Conservation (phyloP, 2,888 invertebrate species). For the Lepidonotus clava region DNA sequence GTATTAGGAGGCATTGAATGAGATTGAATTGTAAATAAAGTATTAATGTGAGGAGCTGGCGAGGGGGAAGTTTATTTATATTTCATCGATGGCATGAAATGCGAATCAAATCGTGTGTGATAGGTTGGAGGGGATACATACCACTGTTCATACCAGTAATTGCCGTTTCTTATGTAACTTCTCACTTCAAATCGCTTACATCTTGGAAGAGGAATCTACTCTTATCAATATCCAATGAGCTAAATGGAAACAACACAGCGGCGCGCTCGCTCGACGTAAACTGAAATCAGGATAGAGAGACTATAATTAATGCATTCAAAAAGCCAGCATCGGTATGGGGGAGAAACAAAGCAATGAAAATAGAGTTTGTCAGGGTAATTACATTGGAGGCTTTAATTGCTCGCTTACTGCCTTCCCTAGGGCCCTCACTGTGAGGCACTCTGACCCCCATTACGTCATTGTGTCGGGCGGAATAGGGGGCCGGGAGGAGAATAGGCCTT, state of each 20-base stretch:
- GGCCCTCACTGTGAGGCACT: neutral
- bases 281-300: too few species aligned
- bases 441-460: constrained; percentile 42
- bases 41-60: neutral
- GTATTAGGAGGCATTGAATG: neutral
- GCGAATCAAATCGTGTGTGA: neutral
- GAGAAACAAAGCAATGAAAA: constrained; percentile 22
- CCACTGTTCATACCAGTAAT: neutral
- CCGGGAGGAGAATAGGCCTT: too few species aligned
- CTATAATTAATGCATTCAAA: constrained; percentile 10
- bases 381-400: constrained; percentile 31
- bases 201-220: too few species aligned
- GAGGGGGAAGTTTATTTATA: neutral
- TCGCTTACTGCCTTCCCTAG: constrained; percentile 1
- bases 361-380: constrained; percentile 44
- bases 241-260: too few species aligned
- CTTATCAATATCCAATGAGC: too few species aligned
- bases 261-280: too few species aligned
- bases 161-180: neutral
- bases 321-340: neutral
- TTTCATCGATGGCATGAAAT: neutral
- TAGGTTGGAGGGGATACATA: neutral
- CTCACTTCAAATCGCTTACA: neutral
- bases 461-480: too few species aligned
- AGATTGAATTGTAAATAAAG: neutral